phyloP scores from a whole-genome alignment of 2,888 invertebrate species.

The Anarsia innoxiella region DNA sequence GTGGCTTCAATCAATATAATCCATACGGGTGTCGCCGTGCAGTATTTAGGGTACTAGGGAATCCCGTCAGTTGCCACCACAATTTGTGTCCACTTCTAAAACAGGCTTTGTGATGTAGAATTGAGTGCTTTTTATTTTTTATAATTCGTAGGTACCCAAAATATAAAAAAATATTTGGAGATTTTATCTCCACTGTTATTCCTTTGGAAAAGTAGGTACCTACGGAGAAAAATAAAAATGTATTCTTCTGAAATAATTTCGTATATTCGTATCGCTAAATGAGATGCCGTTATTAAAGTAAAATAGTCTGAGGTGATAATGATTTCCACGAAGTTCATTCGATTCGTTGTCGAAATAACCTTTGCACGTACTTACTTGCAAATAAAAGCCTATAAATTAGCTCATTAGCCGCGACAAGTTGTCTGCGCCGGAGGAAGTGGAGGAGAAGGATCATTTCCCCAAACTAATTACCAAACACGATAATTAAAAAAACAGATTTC shows the following conservation, averaged over 20 bases:
- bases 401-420: slow-evolving; percentile 68
- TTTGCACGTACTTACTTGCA: slow-evolving; percentile 15
- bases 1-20: slow-evolving; percentile 51
- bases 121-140: slow-evolving; percentile 22
- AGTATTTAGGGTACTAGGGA: slow-evolving; percentile 55
- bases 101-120: too few relatives aligned
- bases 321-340: too few relatives aligned
- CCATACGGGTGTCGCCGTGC: slow-evolving; percentile 34
- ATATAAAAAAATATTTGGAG: too few relatives aligned
- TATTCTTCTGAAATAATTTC: too few relatives aligned
- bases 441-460: slow-evolving; percentile 65
- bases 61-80: slow-evolving; percentile 52
- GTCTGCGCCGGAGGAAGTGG: slow-evolving; percentile 48
- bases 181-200: too few relatives aligned
- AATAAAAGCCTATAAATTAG: slow-evolving; percentile 68
- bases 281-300: too few relatives aligned
- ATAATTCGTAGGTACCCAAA: too few relatives aligned
- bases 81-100: slow-evolving; percentile 60
- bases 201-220: too few relatives aligned
- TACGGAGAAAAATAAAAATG: too few relatives aligned
- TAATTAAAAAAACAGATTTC: slow-evolving; percentile 74
- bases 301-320: too few relatives aligned
- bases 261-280: too few relatives aligned
- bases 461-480: slow-evolving; percentile 75
- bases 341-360: too few relatives aligned